A percentile compares a stretch with the other conserved stretches of the same genome.
phyloP scores from a whole-genome alignment of 1,140 invertebrate genomes.

The Cydia strobilella region DNA sequence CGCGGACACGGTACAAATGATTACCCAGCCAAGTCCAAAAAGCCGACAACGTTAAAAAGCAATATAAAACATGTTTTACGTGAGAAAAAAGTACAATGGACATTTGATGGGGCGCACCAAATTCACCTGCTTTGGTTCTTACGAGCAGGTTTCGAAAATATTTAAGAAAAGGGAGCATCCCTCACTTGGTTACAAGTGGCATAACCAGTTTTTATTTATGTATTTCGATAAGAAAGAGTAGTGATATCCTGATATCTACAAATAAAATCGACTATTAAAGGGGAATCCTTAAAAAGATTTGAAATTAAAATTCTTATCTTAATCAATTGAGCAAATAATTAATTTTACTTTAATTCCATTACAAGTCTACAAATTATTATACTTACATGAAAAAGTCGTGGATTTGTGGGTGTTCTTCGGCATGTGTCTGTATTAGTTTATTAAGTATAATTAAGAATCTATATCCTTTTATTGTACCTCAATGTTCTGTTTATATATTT shows the following conservation, averaged over 20 bases:
- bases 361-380: too few relatives aligned
- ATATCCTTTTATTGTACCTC: too few relatives aligned
- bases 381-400: too few relatives aligned
- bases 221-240: not conserved
- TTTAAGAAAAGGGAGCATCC: not conserved
- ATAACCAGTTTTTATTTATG: not conserved
- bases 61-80: slow-evolving; percentile 4
- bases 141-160: not conserved
- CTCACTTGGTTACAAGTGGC: not conserved
- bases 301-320: not conserved
- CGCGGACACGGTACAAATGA: not conserved
- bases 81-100: slow-evolving; percentile 25
- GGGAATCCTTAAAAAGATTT: not conserved
- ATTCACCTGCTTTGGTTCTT: slow-evolving; percentile 18
- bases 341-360: too few relatives aligned
- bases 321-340: not conserved
- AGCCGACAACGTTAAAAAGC: not conserved
- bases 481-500: too few relatives aligned
- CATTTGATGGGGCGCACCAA: not conserved
- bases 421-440: too few relatives aligned
- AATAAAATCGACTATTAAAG: not conserved
- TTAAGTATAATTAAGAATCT: too few relatives aligned
- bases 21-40: not conserved
- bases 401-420: too few relatives aligned
- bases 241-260: too few relatives aligned